Base-by-base conservation (phyloP, 2,888 invertebrate species). In the Catotricha subobsoleta region DNA sequence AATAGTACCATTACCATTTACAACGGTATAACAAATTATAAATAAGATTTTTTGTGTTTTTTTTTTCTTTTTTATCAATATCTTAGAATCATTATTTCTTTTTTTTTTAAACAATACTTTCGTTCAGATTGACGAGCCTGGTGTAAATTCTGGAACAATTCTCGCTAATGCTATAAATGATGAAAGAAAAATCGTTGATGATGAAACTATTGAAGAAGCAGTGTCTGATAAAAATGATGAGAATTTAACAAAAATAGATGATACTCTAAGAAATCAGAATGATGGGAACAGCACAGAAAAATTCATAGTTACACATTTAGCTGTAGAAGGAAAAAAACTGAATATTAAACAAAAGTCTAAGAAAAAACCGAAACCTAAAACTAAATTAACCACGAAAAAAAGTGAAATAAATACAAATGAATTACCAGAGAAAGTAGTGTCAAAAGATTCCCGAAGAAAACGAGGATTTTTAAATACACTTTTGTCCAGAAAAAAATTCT, bases 1-100 rank as follows among this genome's bases (percentile, higher is more conserved):
- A 44, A 65, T 71, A 1, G 68, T 71, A 39, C 67, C 71, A 54
- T 48, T 69, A 16, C 68, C 70, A 51, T 67, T 62, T 35, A 53
- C 71, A 43, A 67, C 70, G 39, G 74, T 73, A 55, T 65, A 65
- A 57, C 34, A 25, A 38, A 27, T 8, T 16, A 7, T n/a, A 18
- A 18, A 8, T 7, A 19, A 35, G 19, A 27, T 9, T 15, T n/a
- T 15, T 16, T 9, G 15, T 10, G 12, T 10, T 6, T n/a, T 3
- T 37, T 15, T 30, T 29, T 23, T 9, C 13, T 12, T 40, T 39
- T 19, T 39, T 27, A 13, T 28, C 20, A 36, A 36, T 21, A n/a
- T 23, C 5, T 35, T 7, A 9, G 27, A 27, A 9, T 15, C n/a
- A 36, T 19, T 33, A 16, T 31, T 31, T 31, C 16, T 16, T 16